Conservation (phyloP, 2,888 invertebrate genomes). For the Drosophila phalerata region DNA sequence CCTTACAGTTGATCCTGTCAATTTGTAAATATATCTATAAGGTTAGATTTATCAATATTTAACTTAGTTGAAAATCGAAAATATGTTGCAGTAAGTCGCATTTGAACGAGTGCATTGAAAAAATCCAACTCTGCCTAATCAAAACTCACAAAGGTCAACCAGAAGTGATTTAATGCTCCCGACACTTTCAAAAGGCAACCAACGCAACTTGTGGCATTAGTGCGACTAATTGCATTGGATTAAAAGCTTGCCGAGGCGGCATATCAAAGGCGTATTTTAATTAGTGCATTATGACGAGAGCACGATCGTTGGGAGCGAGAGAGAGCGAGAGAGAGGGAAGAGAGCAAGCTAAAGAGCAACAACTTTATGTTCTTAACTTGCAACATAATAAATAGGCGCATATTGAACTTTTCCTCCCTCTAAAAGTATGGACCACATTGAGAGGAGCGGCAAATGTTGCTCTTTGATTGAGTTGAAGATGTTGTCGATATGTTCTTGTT, state of each 20-base stretch:
- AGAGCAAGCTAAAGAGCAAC: slow-evolving; percentile 23
- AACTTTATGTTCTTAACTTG: slow-evolving; percentile 31
- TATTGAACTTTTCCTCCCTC: slow-evolving; percentile 43
- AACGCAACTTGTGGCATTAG: slow-evolving; percentile 43
- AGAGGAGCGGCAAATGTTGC: slow-evolving; percentile 15
- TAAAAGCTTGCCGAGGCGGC: slow-evolving; percentile 67
- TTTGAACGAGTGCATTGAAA: background rate
- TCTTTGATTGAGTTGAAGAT: slow-evolving; percentile 54
- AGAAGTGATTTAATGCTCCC: slow-evolving; percentile 59
- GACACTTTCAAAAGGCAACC: slow-evolving; percentile 25
- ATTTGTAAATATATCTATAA: background rate
- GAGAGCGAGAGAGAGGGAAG: slow-evolving; percentile 3
- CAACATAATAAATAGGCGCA: slow-evolving; percentile 59
- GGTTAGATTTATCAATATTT: slow-evolving; percentile 1
- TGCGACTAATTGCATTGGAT: slow-evolving; percentile 74
- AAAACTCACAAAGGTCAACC: slow-evolving; percentile 59
- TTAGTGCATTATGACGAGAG: slow-evolving; percentile 66
- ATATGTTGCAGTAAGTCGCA: background rate
- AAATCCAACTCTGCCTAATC: slow-evolving; percentile 33
- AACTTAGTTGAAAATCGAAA: slow-evolving; percentile 21
- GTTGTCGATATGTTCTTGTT: slow-evolving; percentile 26
- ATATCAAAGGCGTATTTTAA: slow-evolving; percentile 73
- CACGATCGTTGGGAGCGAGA: slow-evolving; percentile 27
- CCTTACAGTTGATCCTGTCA: background rate
- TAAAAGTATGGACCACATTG: slow-evolving; percentile 43